Evolutionary conservation across 1,140 invertebrate species (phyloP), one percentile per base, ranked within the genome.

Genomic region (Cotesia chilonis): DNA sequence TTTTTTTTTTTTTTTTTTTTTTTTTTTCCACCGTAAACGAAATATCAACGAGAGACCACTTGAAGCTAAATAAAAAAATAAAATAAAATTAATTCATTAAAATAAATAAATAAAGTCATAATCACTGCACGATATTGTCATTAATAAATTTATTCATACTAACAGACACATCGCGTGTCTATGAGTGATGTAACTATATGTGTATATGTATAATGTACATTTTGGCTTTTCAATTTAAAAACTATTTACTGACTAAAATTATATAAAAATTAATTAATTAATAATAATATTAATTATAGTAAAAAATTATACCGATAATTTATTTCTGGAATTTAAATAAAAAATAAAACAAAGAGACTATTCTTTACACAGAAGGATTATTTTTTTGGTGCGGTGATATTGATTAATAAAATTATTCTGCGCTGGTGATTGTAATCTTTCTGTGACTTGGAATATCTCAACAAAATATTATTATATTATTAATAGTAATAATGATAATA

Each of bases 181-280:
- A 47, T 60, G 57, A 55, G 51, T 35, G 51, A 67, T 75, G 68
- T 73, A 73, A 72, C 71, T 73, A 73, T 75, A 70, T 75, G 74
- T 75, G 74, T 75, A 75, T 72, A 75, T 75, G 74, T 75, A 72
- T 75, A 69, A 75, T 70, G 67, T 75, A 75, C 67, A 75, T 72
- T 67, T 66, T 14, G 36, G 64, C 60, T 72, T 65, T 57, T 57
- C 37, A 75, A 69, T 66, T 57, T 36, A 54, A 54, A 17, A 52
- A 14, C 54, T 36, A 20, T 17, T 57, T 57, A 55, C 47, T 51
- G 61, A 69, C 28, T 71, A 36, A 64, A 71, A 17, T 67, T 17
- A 28, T n/a, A 14, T 7, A 55, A 20, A 55, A 55, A 55, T 10
- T 52, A n/a, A 52, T 10, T 10, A 2, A 52, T 9, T 9, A 52